Base-by-base conservation (phyloP, 2,888 invertebrate species). In the Nephrocerus scutellatus region DNA sequence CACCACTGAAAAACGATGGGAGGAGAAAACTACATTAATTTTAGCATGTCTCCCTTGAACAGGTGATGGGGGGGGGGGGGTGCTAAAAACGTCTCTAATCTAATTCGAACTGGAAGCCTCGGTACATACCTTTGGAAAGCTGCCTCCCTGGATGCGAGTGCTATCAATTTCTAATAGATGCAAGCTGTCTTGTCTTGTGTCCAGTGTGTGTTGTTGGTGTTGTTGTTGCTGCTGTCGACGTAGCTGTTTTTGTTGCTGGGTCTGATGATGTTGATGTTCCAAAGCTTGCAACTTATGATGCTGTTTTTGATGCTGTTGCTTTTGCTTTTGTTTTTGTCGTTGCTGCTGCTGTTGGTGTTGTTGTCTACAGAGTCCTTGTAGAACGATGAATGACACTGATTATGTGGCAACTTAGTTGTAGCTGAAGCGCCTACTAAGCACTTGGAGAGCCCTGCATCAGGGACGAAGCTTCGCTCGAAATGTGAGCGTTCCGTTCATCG, bases 121-220 rank as follows among this genome's bases (percentile, higher is more conserved):
- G 16, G 25, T 26, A 56, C 75, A 73, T 73, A 87, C 87, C 84
- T 81, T 63, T 84, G 82, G 56, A 85, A 84, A 12, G 84, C 78
- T 42, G 83, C 79, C 48, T 87, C 87, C 28, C 85, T 74, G 23
- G 78, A 82, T 49, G 79, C 82, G 39, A 86, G 77, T 54, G 84
- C 87, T 80, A 93, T 91, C 38, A 97, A 77, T 62, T 93, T 92
- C 59, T 95, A 92, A 64, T 95, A 95, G 59, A 95, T 89, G 59
- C 91, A 78, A 26, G 87, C 84, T 56, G 95, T 90, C 70, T 93
- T 92, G 63, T 97, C 96, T 63, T 95, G 93, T 24, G 95, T 87
- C 70, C 95, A 87, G 72, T 93, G 92, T 64, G 90, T n/a, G n/a
- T n/a, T n/a, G n/a, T n/a, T n/a, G n/a, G n/a, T n/a, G n/a, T n/a